A percentile compares a stretch with the other conserved stretches of the same genome.
Evolutionary conservation across 1,140 invertebrate species (phyloP).

Genomic region (Chionoecetes opilio): DNA sequence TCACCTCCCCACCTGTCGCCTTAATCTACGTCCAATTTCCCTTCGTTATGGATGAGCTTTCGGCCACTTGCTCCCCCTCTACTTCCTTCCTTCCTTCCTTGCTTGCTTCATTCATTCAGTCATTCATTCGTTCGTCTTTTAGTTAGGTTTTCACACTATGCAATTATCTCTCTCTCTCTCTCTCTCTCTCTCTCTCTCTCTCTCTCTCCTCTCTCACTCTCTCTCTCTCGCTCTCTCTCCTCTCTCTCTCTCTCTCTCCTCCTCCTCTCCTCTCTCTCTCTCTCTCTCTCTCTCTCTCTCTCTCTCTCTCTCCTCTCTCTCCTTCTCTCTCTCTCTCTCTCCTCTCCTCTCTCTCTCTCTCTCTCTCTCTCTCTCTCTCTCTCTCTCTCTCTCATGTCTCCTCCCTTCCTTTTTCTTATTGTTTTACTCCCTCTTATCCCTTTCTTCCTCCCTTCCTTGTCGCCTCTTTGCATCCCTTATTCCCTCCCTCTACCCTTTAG

Average conservation of each 20-base stretch:
- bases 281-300: neutral
- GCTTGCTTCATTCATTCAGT: neutral
- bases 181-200: neutral
- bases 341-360: neutral
- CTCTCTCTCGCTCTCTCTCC: neutral
- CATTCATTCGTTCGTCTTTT: neutral
- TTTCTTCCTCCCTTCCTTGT: too few relatives aligned
- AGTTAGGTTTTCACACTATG: neutral
- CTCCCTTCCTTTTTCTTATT: neutral
- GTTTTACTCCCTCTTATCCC: too few relatives aligned
- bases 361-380: neutral
- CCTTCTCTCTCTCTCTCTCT: neutral
- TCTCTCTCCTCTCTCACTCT: neutral
- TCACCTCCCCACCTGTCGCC: constrained; percentile 28
- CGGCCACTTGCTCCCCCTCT: neutral
- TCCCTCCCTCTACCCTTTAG: too few relatives aligned
- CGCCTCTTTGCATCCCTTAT: too few relatives aligned
- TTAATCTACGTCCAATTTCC: constrained; percentile 54
- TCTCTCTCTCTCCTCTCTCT: neutral
- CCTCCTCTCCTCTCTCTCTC: neutral
- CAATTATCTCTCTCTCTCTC: neutral
- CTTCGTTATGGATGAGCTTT: constrained; percentile 46
- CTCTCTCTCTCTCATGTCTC: neutral
- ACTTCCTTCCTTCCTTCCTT: neutral
- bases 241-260: neutral